Evolutionary conservation across 2,113 vertebrate species (phyloP).

Genomic region (Amphiprion percula): DNA sequence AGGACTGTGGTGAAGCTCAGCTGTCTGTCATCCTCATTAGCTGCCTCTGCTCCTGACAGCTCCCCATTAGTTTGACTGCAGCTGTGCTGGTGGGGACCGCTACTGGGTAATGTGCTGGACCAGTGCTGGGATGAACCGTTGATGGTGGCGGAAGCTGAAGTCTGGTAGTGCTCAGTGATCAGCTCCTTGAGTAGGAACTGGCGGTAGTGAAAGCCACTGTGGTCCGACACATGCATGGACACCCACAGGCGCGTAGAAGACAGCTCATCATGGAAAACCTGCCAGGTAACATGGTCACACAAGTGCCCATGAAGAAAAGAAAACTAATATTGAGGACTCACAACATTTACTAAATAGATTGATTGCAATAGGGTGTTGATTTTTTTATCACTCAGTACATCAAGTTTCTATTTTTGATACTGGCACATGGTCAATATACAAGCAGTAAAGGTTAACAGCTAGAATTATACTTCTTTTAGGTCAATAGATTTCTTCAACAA

Average conservation of each 20-base stretch:
- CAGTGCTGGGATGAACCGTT: constrained; percentile 76
- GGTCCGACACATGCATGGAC: constrained; percentile 95
- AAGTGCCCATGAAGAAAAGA: no score
- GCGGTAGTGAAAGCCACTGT: constrained; percentile 98
- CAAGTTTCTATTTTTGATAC: no score
- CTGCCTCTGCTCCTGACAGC: constrained; percentile 48
- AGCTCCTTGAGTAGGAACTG: constrained; percentile 95
- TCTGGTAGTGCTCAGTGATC: constrained; percentile 78
- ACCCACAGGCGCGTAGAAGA: constrained; percentile 94
- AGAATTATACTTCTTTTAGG: no score
- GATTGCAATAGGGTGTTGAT: no score
- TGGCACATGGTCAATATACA: no score
- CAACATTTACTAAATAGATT: no score
- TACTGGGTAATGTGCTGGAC: constrained; percentile 38
- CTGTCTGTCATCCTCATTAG: constrained; percentile 30
- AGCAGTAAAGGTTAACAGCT: no score
- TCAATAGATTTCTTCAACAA: no score
- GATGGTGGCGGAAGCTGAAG: constrained; percentile 83
- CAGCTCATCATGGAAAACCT: constrained; percentile 95
- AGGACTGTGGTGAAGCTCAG: constrained; percentile 63
- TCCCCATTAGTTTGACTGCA: constrained; percentile 81
- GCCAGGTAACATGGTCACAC: constrained; percentile 6
- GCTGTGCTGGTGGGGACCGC: constrained; percentile 71
- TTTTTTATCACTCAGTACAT: no score
- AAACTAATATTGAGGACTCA: no score